Evolutionary conservation across 2,113 vertebrate genomes (phyloP), one percentile per base, ranked within the genome.

Genomic region (Pomatostomus ruficeps): DNA sequence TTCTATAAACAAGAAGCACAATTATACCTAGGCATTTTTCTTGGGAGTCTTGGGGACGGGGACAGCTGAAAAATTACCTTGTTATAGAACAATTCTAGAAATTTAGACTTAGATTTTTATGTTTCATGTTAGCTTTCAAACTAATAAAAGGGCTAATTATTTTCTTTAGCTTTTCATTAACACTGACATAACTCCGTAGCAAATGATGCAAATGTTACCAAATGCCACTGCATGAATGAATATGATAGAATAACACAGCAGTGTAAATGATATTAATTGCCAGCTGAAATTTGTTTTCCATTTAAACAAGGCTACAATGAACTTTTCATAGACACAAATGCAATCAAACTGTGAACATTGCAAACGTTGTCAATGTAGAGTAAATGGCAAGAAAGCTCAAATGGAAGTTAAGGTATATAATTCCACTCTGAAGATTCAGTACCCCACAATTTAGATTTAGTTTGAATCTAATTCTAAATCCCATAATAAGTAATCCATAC

Each of bases 291-390:
- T 82, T 91, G 25, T 85, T 88, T 95, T 85, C 57, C 24, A 51
- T 91, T 95, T 91, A 88, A 90, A 85, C 48, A 75, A 68, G 19
- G 21, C 7, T 82, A 76, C 85, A 90, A 92, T 70, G 28, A 90
- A 65, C 58, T 90, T 92, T 89, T 88, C 74, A 31, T 42, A 52
- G 75, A 40, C 57, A 78, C 5, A 87, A 76, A 73, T 58, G 38
- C 25, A 74, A 35, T 74, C 38, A 82, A 51, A 78, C 18, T 17
- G 38, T 78, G 12, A 79, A 43, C 2, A 17, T 28, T 91, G 24
- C 48, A 55, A 61, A 55, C 0, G 0, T 35, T 78, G 12, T 42
- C 22, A 43, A 7, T 38, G 17, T 17, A 71, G 38, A 71, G 2
- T 16, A 85, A 85, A 73, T 24, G 7, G 14, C 20, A 83, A 59